phyloP scores from a whole-genome alignment of 2,113 vertebrate species.

The Alligator mississippiensis region DNA sequence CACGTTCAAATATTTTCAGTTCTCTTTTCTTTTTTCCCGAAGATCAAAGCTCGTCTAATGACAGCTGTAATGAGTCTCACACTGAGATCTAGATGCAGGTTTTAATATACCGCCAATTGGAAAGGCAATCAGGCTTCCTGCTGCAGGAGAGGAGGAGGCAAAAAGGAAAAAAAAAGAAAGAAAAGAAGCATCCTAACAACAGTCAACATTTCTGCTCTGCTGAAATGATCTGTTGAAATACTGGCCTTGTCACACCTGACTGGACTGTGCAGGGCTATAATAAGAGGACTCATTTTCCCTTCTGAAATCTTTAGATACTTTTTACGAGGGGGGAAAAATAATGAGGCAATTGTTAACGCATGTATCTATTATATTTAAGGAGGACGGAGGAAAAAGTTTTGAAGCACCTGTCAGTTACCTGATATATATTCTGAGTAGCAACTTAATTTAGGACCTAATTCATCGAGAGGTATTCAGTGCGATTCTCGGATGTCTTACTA shows the following conservation, averaged over 20 bases:
- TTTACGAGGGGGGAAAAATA: background rate
- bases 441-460: conserved; percentile 4
- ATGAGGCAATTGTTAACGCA: background rate
- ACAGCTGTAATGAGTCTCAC: background rate
- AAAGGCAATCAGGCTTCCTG: background rate
- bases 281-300: conserved; percentile 7
- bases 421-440: background rate
- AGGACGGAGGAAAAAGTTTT: background rate
- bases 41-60: conserved; percentile 27
- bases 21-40: background rate
- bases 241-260: background rate
- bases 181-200: background rate
- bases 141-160: background rate
- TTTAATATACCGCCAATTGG: conserved; percentile 28
- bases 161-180: background rate
- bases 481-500: background rate
- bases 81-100: background rate
- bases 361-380: background rate
- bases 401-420: background rate
- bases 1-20: conserved; percentile 7
- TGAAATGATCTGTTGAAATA: background rate
- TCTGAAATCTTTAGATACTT: background rate
- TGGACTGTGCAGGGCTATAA: conserved; percentile 3
- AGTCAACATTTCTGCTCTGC: background rate
- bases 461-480: background rate